Conservation (phyloP, 2,797 vertebrate genomes). For the Halcyon smyrnensis region DNA sequence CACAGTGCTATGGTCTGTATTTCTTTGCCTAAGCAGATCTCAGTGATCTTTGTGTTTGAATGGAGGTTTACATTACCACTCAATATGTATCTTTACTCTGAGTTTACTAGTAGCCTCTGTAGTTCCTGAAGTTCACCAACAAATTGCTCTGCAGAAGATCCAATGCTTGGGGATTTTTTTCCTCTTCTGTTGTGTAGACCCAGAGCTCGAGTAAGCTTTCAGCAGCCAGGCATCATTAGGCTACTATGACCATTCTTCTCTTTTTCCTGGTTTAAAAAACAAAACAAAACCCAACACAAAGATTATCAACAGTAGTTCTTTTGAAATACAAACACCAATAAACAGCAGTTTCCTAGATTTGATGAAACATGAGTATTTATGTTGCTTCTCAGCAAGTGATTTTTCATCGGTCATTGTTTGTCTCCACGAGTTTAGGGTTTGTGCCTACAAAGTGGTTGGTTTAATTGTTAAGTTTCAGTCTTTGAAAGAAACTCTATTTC, state of each 20-base stretch:
- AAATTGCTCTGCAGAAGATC: not conserved
- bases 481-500: not conserved
- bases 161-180: not conserved
- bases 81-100: not conserved
- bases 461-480: not conserved
- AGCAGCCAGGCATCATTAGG: not conserved
- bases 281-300: not conserved
- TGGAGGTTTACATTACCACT: not conserved
- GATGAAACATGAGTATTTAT: not conserved
- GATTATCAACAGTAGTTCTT: not conserved
- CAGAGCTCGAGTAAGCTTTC: not conserved
- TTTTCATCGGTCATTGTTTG: not conserved
- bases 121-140: not conserved
- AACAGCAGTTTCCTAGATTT: not conserved
- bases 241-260: not conserved
- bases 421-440: not conserved
- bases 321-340: not conserved
- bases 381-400: not conserved
- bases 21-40: not conserved
- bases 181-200: constrained; percentile 27
- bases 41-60: not conserved
- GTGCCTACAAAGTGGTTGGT: not conserved
- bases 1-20: not conserved
- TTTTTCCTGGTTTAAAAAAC: constrained; percentile 7
- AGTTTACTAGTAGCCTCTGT: not conserved